These are phyloP conservation scores for Cichladusa arquata DNA, from an alignment of 2,113 vertebrate species.

Conservation along the genomic window DNA sequence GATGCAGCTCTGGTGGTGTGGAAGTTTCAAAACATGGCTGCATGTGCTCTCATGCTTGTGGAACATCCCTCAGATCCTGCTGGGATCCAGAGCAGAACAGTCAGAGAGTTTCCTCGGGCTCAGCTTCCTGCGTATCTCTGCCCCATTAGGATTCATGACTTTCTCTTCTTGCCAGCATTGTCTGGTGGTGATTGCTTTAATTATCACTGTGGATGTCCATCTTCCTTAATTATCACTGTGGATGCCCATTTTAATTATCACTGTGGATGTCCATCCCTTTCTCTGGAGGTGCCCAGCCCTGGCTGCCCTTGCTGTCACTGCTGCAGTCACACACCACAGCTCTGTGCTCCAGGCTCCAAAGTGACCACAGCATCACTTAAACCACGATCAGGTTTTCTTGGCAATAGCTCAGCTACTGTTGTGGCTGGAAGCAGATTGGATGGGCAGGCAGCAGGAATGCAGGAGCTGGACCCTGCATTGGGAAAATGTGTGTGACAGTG, in stretches of 20 bases:
- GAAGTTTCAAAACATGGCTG: not conserved
- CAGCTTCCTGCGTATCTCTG: not conserved
- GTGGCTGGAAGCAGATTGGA: not conserved
- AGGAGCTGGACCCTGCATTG: not conserved
- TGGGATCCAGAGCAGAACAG: not conserved
- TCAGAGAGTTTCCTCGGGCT: not conserved
- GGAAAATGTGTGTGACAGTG: not conserved
- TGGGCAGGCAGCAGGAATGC: not conserved
- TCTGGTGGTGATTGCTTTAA: not conserved
- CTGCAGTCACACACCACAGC: not conserved
- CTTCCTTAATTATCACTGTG: not conserved
- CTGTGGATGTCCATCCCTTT: not conserved
- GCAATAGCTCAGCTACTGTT: not conserved
- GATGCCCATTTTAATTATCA: not conserved
- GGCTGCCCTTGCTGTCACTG: accelerated
- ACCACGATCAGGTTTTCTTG: not conserved
- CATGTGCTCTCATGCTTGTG: not conserved
- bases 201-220: not conserved
- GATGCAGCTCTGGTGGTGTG: not conserved
- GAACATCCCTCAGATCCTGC: not conserved
- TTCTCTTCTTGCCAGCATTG: not conserved
- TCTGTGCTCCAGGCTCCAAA: not conserved
- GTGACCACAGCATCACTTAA: not conserved
- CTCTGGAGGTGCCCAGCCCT: not conserved
- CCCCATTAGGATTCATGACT: not conserved